Conservation (phyloP, 2,113 vertebrate genomes). For the Monopterus albus region DNA sequence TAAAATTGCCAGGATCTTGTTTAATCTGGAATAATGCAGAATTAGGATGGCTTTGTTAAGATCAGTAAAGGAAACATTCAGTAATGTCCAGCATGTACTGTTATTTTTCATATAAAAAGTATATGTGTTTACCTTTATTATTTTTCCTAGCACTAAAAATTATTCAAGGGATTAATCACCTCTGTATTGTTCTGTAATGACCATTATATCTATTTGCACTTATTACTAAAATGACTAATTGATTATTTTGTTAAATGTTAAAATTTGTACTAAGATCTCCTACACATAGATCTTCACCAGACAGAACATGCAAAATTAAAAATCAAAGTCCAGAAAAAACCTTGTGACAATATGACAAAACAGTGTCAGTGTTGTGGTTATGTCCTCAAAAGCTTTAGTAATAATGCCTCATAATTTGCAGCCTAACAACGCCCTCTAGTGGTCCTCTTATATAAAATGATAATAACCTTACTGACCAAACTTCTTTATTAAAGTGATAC, state of each 20-base stretch:
- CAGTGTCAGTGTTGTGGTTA: not conserved
- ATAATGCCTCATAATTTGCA: not conserved
- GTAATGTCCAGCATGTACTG: too few species aligned
- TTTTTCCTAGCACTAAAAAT: not conserved
- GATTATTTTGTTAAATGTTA: not conserved
- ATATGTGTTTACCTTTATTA: too few species aligned
- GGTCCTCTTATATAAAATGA: slow-evolving; percentile 7
- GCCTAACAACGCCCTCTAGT: slow-evolving; percentile 59
- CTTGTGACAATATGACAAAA: not conserved
- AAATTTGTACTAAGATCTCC: too few species aligned
- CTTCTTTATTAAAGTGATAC: too few species aligned
- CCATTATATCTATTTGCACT: not conserved
- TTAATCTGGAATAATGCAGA: too few species aligned
- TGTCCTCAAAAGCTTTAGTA: not conserved
- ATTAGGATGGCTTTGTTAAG: too few species aligned
- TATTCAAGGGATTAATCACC: not conserved
- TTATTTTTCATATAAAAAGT: too few species aligned
- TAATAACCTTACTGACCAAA: slow-evolving; percentile 10
- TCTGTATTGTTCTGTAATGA: not conserved
- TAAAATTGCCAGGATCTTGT: not conserved
- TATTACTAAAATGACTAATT: not conserved
- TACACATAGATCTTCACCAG: too few species aligned
- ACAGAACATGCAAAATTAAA: not conserved
- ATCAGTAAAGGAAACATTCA: too few species aligned
- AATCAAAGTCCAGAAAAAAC: not conserved